A percentile compares a stretch with the other conserved stretches of the same genome.
Conservation (phyloP, 2,113 vertebrate species). For the Paramormyrops kingsleyae region DNA sequence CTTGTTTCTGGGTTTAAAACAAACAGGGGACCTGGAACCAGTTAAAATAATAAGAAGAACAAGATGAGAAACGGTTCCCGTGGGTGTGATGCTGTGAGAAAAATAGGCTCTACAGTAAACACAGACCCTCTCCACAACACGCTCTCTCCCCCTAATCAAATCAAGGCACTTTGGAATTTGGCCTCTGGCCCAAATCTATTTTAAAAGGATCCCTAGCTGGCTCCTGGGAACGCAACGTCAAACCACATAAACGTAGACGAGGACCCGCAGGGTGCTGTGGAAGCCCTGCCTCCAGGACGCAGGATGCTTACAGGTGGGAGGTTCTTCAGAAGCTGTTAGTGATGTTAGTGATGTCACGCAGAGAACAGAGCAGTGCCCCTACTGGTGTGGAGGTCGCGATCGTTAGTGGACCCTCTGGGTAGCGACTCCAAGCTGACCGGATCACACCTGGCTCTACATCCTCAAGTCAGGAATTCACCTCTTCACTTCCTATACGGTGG, state of each 20-base stretch:
- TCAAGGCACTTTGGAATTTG: conserved; percentile 19
- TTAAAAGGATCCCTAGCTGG: background rate
- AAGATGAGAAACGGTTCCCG: background rate
- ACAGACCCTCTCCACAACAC: background rate
- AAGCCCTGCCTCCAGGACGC: background rate
- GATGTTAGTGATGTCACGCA: background rate
- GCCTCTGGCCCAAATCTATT: conserved; percentile 15
- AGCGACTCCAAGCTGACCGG: background rate
- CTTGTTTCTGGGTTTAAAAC: background rate
- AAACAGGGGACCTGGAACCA: background rate
- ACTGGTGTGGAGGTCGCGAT: background rate
- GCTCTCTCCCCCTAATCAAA: conserved; percentile 23
- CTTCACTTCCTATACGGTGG: background rate
- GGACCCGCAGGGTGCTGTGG: background rate
- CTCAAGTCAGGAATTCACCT: background rate
- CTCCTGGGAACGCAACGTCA: background rate
- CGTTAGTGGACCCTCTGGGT: background rate
- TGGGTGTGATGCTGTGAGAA: background rate
- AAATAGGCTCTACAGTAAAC: background rate
- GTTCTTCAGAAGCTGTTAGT: background rate
- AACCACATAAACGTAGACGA: background rate
- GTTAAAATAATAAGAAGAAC: background rate
- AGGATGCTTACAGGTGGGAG: background rate
- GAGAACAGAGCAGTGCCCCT: background rate
- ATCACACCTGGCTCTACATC: background rate